Conservation (phyloP, 1,140 invertebrate genomes). For the Carposina sasakii region DNA sequence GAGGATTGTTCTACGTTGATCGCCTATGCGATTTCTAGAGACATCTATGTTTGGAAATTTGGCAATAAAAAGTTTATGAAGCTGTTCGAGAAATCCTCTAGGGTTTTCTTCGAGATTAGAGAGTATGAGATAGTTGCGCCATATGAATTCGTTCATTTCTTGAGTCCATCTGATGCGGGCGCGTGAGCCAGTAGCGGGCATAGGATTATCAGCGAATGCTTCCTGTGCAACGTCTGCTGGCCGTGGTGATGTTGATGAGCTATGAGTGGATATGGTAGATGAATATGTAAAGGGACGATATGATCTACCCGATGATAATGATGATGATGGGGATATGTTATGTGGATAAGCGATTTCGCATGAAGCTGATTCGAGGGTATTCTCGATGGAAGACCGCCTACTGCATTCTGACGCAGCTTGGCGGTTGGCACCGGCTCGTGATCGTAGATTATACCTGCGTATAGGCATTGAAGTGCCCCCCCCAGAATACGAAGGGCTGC, state of each 20-base stretch:
- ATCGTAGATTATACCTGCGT: too few species aligned
- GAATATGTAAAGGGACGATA: too few species aligned
- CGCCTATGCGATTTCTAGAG: conserved; percentile 11
- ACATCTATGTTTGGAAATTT: conserved; percentile 15
- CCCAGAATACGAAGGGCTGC: too few species aligned
- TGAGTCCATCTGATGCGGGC: conserved; percentile 1
- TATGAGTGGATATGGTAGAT: too few species aligned
- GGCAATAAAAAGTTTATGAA: conserved; percentile 11
- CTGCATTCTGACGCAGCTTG: too few species aligned
- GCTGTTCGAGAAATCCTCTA: background rate
- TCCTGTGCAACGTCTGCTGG: background rate
- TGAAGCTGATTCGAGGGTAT: too few species aligned
- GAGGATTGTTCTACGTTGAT: conserved; percentile 15
- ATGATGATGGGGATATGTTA: too few species aligned
- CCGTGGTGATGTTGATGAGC: background rate
- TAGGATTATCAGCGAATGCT: background rate
- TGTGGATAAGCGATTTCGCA: too few species aligned
- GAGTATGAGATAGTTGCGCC: background rate
- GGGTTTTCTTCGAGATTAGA: background rate
- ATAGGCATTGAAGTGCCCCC: too few species aligned
- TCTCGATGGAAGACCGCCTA: too few species aligned
- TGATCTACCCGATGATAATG: too few species aligned
- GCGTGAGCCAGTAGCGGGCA: background rate
- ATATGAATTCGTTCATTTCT: conserved; percentile 7
- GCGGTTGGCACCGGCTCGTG: too few species aligned